These are phyloP conservation scores for Sceliomorpha sp. DNA, from an alignment of 2,888 invertebrate genomes.

Conservation along the genomic window DNA sequence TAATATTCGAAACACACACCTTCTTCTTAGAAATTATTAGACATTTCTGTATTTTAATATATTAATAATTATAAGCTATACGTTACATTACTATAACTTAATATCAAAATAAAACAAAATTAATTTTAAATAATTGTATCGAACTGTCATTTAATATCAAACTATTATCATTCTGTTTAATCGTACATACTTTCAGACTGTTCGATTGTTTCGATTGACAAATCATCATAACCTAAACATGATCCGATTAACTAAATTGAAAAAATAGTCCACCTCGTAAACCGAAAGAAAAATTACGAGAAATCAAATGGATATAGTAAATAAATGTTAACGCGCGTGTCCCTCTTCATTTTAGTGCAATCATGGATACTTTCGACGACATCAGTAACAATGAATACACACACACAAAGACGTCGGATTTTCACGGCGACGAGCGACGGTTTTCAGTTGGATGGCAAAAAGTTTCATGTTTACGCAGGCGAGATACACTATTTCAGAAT, in stretches of 20 bases:
- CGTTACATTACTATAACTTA: no score
- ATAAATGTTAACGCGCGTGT: slow-evolving; percentile 32
- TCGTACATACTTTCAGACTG: no score
- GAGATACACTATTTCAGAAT: slow-evolving; percentile 63
- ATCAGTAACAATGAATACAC: neutral
- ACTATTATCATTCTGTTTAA: no score
- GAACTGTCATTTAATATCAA: no score
- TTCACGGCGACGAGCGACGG: slow-evolving; percentile 47
- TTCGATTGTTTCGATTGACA: no score
- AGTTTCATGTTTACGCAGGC: slow-evolving; percentile 58
- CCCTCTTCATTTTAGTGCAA: slow-evolving; percentile 13
- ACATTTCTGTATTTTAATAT: neutral
- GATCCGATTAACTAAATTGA: neutral
- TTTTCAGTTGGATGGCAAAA: slow-evolving; percentile 52
- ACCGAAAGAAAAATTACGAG: slow-evolving; percentile 3
- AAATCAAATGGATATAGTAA: slow-evolving; percentile 6
- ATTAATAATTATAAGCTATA: no score
- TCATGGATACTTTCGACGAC: slow-evolving; percentile 9
- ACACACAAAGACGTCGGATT: slow-evolving; percentile 23
- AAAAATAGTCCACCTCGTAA: neutral
- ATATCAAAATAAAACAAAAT: no score
- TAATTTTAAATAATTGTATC: no score
- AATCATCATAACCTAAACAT: no score
- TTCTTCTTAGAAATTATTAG: no score
- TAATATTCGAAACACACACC: no score